Percentiles rank a stretch among this genome's conserved stretches.
Conservation (phyloP, 1,140 invertebrate genomes). For the Ctenoplectra terminalis region DNA sequence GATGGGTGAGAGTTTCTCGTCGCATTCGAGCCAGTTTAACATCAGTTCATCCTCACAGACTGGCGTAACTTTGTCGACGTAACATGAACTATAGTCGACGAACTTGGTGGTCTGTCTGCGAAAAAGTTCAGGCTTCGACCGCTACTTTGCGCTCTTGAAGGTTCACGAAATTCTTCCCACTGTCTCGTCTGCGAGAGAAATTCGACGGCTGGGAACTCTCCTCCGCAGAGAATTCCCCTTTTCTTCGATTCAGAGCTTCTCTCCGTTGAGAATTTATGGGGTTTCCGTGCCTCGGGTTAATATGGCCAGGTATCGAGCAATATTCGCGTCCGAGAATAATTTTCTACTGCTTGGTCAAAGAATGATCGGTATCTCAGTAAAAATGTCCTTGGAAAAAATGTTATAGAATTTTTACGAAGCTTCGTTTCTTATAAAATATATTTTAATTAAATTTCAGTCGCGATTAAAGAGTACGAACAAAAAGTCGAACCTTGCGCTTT, state of each 20-base stretch:
- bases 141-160: neutral
- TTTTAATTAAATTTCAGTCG: neutral
- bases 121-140: constrained; percentile 49
- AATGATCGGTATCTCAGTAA: neutral
- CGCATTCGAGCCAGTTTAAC: constrained; percentile 46
- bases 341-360: neutral
- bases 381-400: neutral
- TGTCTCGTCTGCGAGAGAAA: neutral
- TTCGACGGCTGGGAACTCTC: neutral
- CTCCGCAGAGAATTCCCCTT: neutral
- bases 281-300: neutral
- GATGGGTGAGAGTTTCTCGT: constrained; percentile 33
- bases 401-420: too few species aligned
- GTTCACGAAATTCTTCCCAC: neutral
- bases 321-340: neutral
- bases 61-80: constrained; percentile 39
- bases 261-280: neutral
- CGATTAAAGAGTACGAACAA: neutral
- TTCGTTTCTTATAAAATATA: too few species aligned
- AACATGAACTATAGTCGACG: neutral
- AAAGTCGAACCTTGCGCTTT: constrained; percentile 2
- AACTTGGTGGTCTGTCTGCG: constrained; percentile 46
- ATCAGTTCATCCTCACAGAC: constrained; percentile 10
- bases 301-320: neutral
- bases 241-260: constrained; percentile 2